Conservation (phyloP, 2,113 vertebrate species). For the Dasypus novemcinctus region DNA sequence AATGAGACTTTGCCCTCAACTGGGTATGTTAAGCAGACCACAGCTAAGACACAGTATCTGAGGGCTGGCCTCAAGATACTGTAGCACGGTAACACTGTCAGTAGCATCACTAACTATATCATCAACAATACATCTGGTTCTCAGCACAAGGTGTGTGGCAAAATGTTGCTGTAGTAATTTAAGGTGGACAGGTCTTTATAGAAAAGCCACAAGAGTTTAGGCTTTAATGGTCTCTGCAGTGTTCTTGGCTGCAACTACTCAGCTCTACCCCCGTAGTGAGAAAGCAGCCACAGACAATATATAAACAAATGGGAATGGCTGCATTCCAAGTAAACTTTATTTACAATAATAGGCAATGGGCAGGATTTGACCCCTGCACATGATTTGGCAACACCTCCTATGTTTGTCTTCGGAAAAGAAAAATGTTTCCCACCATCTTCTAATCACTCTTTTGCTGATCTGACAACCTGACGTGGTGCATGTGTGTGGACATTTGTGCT, state of each 20-base stretch:
- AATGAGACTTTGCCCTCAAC: background rate
- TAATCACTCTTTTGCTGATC: background rate
- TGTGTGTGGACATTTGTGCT: background rate
- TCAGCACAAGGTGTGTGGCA: background rate
- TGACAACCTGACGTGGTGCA: background rate
- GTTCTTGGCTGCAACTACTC: background rate
- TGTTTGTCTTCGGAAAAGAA: background rate
- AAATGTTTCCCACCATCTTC: background rate
- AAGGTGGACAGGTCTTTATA: background rate
- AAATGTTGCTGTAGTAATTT: background rate
- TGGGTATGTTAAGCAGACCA: background rate
- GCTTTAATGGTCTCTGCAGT: background rate
- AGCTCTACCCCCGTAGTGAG: background rate
- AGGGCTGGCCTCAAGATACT: background rate
- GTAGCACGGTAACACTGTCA: background rate
- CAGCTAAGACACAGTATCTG: background rate
- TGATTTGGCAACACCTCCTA: background rate
- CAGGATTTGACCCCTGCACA: background rate
- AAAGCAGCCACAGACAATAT: background rate
- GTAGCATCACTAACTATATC: background rate
- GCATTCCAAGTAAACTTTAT: conserved; percentile 28
- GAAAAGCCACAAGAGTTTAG: background rate
- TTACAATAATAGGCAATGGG: background rate
- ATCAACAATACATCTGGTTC: background rate
- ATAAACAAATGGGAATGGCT: background rate